Percentiles rank a stretch among this genome's conserved stretches.
These are phyloP conservation scores for Dryobota labecula DNA, from an alignment of 2,888 invertebrate species.

Conservation along the genomic window DNA sequence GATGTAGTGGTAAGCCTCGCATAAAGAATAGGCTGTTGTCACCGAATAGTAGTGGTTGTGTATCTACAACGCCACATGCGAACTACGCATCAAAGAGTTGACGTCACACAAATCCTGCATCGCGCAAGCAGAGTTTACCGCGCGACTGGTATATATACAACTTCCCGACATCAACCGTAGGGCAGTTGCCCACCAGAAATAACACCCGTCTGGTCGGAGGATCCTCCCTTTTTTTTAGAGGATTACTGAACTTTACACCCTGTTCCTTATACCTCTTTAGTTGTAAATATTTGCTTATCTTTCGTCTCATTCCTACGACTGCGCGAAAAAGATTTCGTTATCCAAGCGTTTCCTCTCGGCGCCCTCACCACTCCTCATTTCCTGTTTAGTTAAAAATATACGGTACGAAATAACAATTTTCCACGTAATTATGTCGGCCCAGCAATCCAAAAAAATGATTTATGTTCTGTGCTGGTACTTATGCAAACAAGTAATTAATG, in stretches of 20 bases:
- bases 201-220: too few relatives aligned
- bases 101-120: too few relatives aligned
- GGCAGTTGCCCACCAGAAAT: too few relatives aligned
- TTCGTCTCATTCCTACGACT: conserved; percentile 9
- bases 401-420: conserved; percentile 30
- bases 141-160: too few relatives aligned
- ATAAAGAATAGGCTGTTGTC: not conserved
- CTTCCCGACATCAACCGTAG: too few relatives aligned
- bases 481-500: conserved; percentile 51
- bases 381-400: conserved; percentile 29
- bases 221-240: too few relatives aligned
- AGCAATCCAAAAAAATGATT: conserved; percentile 27
- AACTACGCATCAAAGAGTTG: too few relatives aligned
- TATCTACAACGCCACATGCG: too few relatives aligned
- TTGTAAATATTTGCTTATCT: conserved; percentile 16
- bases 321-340: conserved; percentile 28
- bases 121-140: too few relatives aligned
- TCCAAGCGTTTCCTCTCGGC: conserved; percentile 27
- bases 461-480: conserved; percentile 18
- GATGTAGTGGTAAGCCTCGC: not conserved
- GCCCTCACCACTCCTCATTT: conserved; percentile 37
- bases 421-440: conserved; percentile 23
- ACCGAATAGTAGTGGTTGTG: not conserved
- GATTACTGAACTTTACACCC: too few relatives aligned
- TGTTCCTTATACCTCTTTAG: too few relatives aligned